Base-by-base conservation (phyloP, 2,888 invertebrate genomes). In the Eledona agricola region DNA sequence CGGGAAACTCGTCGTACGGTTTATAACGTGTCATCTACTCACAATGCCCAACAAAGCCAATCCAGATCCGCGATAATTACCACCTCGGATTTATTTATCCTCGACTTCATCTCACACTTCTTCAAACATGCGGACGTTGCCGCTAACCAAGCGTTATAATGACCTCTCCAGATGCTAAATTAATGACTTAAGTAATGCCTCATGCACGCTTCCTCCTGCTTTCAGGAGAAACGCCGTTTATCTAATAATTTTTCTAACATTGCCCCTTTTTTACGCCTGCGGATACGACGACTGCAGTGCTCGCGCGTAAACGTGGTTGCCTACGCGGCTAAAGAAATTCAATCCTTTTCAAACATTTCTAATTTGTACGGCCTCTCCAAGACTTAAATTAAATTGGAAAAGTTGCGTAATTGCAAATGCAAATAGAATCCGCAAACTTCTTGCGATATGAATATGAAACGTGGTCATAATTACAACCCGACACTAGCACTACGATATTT, bases 131-230 rank as follows among this genome's bases (percentile, higher is more conserved):
- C 12, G 13, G n/a, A n/a, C 10, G 11, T 17, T 11, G 31, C 42
- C 29, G 42, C 29, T 13, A 31, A 34, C 34, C 20, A 28, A 9
- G n/a, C 5, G n/a, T 3, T 31, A 3, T 12, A 10, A 22, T 19
- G 19, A 32, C 5, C 26, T 26, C 10, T 37, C 5, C 37, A n/a
- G 12, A 23, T 9, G 40, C 12, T 40, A 7, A 40, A 40, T 42
- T 42, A 42, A 42, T 42, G 42, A 25, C 25, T 45, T 45, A 45
- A 45, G 25, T 25, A 45, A 31, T 43, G 23, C 12, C 23, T 22
- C 17, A 12, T 6, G 15, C 22, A 16, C 11, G 16, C 23, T 42
- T 42, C 19, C 37, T 25, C 7, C 16, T 40, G 11, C 4, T 17
- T 40, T 31, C 22, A 1, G 7, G 7, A 28, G 19, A 28, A 26